Evolutionary conservation across 2,888 invertebrate species (phyloP).

Genomic region (Andrena hattorfiana): DNA sequence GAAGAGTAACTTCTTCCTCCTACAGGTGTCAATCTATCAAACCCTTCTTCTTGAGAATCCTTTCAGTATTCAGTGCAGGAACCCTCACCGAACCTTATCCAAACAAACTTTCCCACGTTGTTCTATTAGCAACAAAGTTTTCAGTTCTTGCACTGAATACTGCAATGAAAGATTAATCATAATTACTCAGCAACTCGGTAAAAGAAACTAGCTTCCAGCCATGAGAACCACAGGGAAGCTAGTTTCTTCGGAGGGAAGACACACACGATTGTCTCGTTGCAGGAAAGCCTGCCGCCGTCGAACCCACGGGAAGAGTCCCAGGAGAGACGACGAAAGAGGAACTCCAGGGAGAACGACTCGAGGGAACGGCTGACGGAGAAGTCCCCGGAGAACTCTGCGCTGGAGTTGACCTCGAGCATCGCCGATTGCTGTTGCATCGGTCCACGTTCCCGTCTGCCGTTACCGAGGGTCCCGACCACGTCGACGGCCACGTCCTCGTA

Average conservation of each 20-base stretch:
- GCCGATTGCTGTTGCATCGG: slow-evolving; percentile 82
- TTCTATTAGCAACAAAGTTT: too few relatives aligned
- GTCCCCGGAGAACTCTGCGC: slow-evolving; percentile 63
- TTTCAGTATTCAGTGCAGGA: too few relatives aligned
- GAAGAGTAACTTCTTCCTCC: not conserved
- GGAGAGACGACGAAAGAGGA: slow-evolving; percentile 71
- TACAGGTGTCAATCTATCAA: not conserved
- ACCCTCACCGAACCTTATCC: too few relatives aligned
- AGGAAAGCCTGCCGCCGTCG: slow-evolving; percentile 79
- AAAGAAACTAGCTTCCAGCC: too few relatives aligned
- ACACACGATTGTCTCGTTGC: slow-evolving; percentile 25
- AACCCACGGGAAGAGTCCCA: slow-evolving; percentile 74
- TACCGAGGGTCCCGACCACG: slow-evolving; percentile 72
- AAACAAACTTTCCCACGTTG: too few relatives aligned
- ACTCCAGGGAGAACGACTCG: slow-evolving; percentile 76
- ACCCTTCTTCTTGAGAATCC: not conserved
- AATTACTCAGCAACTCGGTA: too few relatives aligned
- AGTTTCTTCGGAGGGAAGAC: not conserved
- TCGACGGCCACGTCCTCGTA: slow-evolving; percentile 48
- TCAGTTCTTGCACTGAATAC: too few relatives aligned
- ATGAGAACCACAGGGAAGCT: not conserved
- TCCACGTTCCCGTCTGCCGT: slow-evolving; percentile 79
- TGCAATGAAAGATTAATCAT: too few relatives aligned
- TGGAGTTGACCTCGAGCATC: slow-evolving; percentile 72
- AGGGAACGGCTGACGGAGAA: slow-evolving; percentile 77